Evolutionary conservation across 2,797 vertebrate genomes (phyloP).

Genomic region (Tympanoctomys barrerae): DNA sequence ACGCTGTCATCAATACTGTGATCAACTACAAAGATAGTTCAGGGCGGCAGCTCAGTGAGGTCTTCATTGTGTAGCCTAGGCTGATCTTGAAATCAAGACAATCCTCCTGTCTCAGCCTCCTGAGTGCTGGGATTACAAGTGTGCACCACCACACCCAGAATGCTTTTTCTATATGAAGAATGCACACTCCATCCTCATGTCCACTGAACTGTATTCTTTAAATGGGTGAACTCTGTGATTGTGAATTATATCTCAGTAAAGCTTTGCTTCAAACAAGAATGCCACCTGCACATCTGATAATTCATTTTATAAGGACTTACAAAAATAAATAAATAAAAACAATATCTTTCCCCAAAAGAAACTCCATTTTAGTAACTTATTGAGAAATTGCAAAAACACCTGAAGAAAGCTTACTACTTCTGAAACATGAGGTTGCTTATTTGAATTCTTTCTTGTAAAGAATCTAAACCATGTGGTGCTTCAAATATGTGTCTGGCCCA

Average conservation of each 20-base stretch:
- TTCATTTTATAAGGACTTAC: not conserved
- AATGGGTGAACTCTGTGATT: not conserved
- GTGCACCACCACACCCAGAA: not conserved
- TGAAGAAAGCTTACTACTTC: constrained; percentile 29
- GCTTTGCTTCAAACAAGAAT: not conserved
- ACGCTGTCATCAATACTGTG: too few species aligned
- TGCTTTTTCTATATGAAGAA: not conserved
- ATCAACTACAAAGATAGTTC: too few species aligned
- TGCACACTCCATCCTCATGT: not conserved
- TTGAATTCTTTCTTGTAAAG: constrained; percentile 31
- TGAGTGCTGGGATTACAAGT: too few species aligned
- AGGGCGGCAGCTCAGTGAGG: too few species aligned
- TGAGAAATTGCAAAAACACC: not conserved
- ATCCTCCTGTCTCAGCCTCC: too few species aligned
- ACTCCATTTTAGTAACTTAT: not conserved
- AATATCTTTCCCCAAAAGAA: not conserved
- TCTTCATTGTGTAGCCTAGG: too few species aligned
- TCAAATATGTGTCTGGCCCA: not conserved
- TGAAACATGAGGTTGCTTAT: not conserved
- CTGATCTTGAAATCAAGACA: too few species aligned
- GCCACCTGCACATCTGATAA: not conserved
- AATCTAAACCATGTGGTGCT: not conserved
- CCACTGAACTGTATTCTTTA: not conserved
- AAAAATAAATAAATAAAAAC: not conserved
- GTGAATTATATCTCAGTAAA: not conserved